Base-by-base conservation (phyloP, 2,113 vertebrate species). In the Anolis carolinensis region DNA sequence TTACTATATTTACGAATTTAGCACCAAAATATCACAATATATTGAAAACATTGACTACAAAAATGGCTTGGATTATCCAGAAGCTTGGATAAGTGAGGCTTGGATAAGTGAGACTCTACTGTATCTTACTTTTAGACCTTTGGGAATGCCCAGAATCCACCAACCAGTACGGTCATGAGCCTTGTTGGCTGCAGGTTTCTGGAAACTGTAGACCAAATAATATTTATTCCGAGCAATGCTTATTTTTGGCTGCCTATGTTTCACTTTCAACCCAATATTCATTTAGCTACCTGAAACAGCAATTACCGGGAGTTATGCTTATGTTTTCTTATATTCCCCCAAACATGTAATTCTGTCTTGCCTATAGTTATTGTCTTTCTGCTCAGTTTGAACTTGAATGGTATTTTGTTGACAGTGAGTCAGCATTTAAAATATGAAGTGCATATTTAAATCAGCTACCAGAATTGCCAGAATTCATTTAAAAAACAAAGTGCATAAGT, bases 401-500 rank as follows among this genome's bases (percentile, higher is more conserved):
- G 63, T 89, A 50, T 86, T 90, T 92, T 91, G 78, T 92, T 92
- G 88, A 84, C 30, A 7, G 1, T 83, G 79, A 91, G 32, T 86
- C 23, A 68, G 76, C 90, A 20, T 87, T 52, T 93, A 86, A 80
- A 88, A 90, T 63, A 82, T 91, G 76, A 91, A 34, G 89, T 80
- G 87, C 44, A 76, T 39, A 59, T 68, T 81, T 82, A 89, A 93
- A 88, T 1, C 70, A 20, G 68, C 18, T 76, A 76, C 44, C 30
- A 79, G 32, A 39, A 87, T 8, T 84, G 65, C 71, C 70, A 93
- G 91, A n/a, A 79, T 89, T 83, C 92, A 91, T 93, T 91, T 44
- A 44, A 90, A 89, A 92, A 92, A 89, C 78, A 89, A 77, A 74
- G 48, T 79, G 21, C 44, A 21, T n/a, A 79, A 88, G 75, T 90